Base-by-base conservation (phyloP, 1,140 invertebrate species). In the Drosophila tani region DNA sequence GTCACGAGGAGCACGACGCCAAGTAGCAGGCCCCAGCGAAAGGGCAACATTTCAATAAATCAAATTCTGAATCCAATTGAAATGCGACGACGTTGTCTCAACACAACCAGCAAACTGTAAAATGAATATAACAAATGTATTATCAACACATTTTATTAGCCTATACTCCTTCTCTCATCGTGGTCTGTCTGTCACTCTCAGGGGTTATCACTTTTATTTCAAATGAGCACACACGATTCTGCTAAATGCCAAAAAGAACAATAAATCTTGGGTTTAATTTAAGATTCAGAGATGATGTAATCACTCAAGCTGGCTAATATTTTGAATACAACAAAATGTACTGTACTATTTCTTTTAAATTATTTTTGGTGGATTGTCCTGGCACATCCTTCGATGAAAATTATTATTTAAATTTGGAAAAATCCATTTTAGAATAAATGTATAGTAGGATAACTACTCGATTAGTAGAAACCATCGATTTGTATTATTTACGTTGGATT, bases 31-130 rank as follows among this genome's bases (percentile, higher is more conserved):
- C 81, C 91, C 91, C 91, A 91, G 75, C 75, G 88, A 81, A 92
- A 79, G 91, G 91, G 88, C 88, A 82, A 60, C 91, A 92, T 92
- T 79, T 79, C 56, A 79, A 78, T 81, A 62, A 80, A 82, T 85
- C 75, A 57, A 74, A 68, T 77, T 75, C 46, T 49, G 63, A 90
- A 75, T 86, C 67, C 82, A 86, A 86, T 82, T 66, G 56, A 63
- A 82, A 82, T 53, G 69, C 65, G 69, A 68, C 65, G 41, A 71
- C 55, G 62, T 59, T 53, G 67, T 55, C 46, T 77, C 65, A 43
- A 40, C 57, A 75, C 60, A 70, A 51, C 51, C 77, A 83, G 84
- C 73, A 68, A 88, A 81, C 86, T 91, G 79, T 57, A 59, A 78
- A 79, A 68, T 75, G 43, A 81, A 24, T 24, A 24, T 24, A 24